Conservation (phyloP, 1,140 invertebrate genomes). For the Chionoecetes opilio region DNA sequence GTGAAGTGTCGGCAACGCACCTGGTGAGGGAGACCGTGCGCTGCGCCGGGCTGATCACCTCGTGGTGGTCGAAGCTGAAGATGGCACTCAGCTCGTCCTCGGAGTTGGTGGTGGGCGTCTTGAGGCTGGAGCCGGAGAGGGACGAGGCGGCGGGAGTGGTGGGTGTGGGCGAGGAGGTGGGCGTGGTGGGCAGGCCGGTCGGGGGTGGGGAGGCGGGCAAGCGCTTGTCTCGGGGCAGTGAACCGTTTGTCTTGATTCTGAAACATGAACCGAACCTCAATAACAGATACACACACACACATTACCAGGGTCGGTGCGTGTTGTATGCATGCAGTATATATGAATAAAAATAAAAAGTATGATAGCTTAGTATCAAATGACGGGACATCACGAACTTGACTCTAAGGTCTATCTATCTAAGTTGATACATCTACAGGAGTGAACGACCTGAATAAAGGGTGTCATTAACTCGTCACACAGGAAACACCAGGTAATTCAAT, state of each 20-base stretch:
- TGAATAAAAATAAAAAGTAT: no score
- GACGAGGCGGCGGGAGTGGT: slow-evolving; percentile 21
- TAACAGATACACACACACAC: background rate
- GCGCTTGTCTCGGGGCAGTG: slow-evolving; percentile 91
- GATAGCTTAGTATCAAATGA: no score
- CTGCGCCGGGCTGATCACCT: slow-evolving; percentile 40
- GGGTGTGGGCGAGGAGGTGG: slow-evolving; percentile 37
- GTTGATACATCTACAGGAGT: no score
- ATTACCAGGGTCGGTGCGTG: no score
- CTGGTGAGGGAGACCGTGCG: slow-evolving; percentile 58
- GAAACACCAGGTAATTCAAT: no score
- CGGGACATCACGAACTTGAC: no score
- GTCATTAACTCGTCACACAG: no score
- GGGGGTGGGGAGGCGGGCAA: slow-evolving; percentile 82
- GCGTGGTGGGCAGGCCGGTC: background rate
- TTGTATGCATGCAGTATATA: no score
- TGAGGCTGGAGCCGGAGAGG: background rate
- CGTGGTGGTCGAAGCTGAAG: slow-evolving; percentile 62
- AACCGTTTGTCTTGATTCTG: slow-evolving; percentile 95
- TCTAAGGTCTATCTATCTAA: no score
- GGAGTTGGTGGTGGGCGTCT: slow-evolving; percentile 31
- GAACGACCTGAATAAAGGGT: no score
- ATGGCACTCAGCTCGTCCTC: slow-evolving; percentile 72
- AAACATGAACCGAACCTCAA: background rate
- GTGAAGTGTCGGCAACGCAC: background rate